Base-by-base conservation (phyloP, 2,113 vertebrate species). In the Misgurnus anguillicaudatus region DNA sequence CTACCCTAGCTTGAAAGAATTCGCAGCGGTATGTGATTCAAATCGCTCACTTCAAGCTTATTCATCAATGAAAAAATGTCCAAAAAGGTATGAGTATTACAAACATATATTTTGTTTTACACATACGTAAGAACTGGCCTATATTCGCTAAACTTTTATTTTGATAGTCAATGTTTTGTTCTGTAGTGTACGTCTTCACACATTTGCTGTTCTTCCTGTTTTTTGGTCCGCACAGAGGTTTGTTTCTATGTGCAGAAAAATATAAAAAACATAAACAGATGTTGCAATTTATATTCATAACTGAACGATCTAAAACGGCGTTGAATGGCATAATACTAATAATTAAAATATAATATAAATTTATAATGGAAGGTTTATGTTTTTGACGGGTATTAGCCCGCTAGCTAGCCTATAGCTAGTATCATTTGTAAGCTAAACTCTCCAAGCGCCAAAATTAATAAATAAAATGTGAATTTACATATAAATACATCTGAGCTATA, bases 191-290 rank as follows among this genome's bases (percentile, higher is more conserved):
- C 6, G 3, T 24, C 6, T 64, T 81, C 75, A 58, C 67, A n/a
- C 47, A 39, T 42, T 24, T 9, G 10, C n/a, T 16, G 24, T 62
- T 61, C 42, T 81, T 78, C 70, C 79, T 41, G 45, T 71, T 75
- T 66, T 79, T 47, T 60, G 79, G 41, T 6, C 41, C 21, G 24
- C 65, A 60, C 79, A 36, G 11, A 81, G 83, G 79, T 84, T 81
- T 71, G 83, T 84, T 38, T 55, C 48, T 65, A 24, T 64, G 45
- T 14, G 62, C 5, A 61, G 24, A 41, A 75, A 38, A 38, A 76
- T 64, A 48, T 39, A 45, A 76, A 16, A 19, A 51, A 19, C 47
- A 53, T 14, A 51, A 64, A 51, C 36, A 39, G 36, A 53, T 76
- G 51, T 36, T 36, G 61, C 31, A 3, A 42, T 7, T 13, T 11